Evolutionary conservation across 2,888 invertebrate genomes (phyloP), one percentile per base, ranked within the genome.

Genomic region (Melieria picta): DNA sequence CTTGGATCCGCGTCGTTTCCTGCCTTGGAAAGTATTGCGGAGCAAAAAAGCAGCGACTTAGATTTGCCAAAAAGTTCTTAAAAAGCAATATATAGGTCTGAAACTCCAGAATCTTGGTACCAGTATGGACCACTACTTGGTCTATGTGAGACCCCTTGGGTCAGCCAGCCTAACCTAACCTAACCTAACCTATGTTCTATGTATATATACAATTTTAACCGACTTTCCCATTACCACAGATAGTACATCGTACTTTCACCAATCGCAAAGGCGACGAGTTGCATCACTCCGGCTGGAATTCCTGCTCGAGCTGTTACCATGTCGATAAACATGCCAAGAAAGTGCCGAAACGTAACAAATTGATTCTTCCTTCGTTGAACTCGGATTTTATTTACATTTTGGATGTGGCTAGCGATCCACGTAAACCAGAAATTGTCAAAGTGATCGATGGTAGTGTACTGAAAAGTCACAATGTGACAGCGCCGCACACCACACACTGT

Each of bases 241-340:
- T 98, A 5, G 92, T 99, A 60, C 93, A 95, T 83, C 93, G 96
- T 30, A 90, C 96, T 0, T 90, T 91, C 79, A 93, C 97, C 80
- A 93, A 93, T 7, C 87, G 92, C 74, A 86, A 89, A 4, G 93
- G 92, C 0, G 96, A 99, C 81, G 99, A 99, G 84, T 87, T 99
- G 0, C 99, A 99, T 84, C 99, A 99, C 84, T 93, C 93, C 57
- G 98, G 98, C 0, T 99, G 98, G 98, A 98, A 99, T 84, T 92
- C 96, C 0, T 99, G 99, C 85, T 96, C 97, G 78, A 97, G 97
- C 85, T 98, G 98, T 85, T 91, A 93, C 84, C 75, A 79, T 42
- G 78, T 84, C 9, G 82, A 85, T 56, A 78, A 83, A 52, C 82
- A 86, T 74, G 87, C 88, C 65, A 86, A 80, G 16, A 74, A 71